Conservation (phyloP, 2,113 vertebrate genomes). For the Telmatochromis brachygnathus region DNA sequence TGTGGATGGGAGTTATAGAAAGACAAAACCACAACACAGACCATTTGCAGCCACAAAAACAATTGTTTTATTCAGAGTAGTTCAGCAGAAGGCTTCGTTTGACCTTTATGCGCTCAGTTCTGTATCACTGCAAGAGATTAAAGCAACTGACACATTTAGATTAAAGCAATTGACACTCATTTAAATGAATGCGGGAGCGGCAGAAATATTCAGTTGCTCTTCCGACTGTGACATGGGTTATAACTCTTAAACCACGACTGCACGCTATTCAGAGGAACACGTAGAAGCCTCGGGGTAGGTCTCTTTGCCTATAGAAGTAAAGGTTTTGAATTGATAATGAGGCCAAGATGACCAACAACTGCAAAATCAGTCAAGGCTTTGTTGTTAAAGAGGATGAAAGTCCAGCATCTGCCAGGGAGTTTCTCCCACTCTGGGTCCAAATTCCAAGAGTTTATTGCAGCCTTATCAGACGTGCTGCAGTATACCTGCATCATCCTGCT, state of each 20-base stretch:
- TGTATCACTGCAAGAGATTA: background rate
- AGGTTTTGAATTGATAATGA: background rate
- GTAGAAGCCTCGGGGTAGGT: background rate
- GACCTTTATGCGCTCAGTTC: background rate
- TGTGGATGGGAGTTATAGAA: background rate
- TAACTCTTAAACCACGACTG: background rate
- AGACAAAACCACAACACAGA: background rate
- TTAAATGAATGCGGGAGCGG: background rate
- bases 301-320: background rate
- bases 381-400: background rate
- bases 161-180: background rate
- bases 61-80: background rate
- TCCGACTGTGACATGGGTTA: background rate
- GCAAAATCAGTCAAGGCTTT: background rate
- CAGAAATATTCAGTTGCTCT: background rate
- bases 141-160: background rate
- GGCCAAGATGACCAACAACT: background rate
- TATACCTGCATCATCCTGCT: background rate
- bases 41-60: background rate
- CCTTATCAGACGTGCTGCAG: background rate
- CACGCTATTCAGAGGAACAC: background rate
- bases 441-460: background rate
- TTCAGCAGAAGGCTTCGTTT: background rate
- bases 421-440: background rate
- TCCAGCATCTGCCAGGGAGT: background rate